Evolutionary conservation across 2,113 vertebrate species (phyloP), one percentile per base, ranked within the genome.

Genomic region (Peromyscus californicus): DNA sequence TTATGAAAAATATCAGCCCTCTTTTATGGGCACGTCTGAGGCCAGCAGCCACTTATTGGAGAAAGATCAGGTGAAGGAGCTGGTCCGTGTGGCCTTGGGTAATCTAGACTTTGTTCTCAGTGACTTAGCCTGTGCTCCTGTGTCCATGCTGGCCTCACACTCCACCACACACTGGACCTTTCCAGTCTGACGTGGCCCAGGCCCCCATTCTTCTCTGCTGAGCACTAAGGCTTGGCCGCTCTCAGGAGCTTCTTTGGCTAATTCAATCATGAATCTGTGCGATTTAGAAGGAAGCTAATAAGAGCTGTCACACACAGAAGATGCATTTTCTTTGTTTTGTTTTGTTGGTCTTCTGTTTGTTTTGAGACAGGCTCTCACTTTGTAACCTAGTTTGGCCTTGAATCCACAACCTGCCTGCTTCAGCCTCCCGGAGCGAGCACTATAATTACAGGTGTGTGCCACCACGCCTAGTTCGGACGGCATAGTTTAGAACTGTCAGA

Each of bases 401-500:
- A 54, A 54, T 16, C 51, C 26, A 31, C 9, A 17, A 80, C 31
- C 48, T 31, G 16, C 76, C 7, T 79, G 26, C 31, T 51, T 80
- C 42, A 2, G 8, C 61, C 29, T 48, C 61, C 83, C 0, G 51
- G 51, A 51, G 51, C 51, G 0, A 48, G 61, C 13, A 6, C 39
- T 21, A 31, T 17, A 45, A 51, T 51, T 51, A 24, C 39, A 69
- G 36, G 19, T 24, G 1, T 51, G 17, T 7, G 11, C 45, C 31
- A 69, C 19, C 42, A 70, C 31, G 10, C 17, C 84, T 24, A 51
- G 42, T 42, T 33, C 45, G 6, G 33, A 19, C 75, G 29, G n/a
- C 45, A 54, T 82, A 90, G n/a, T 36, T 91, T 78, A 78, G 63
- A 94, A 74, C 59, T 90, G 75, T 80, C 19, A 76, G 63, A 92